These are phyloP conservation scores for Rhopilema esculentum DNA, from an alignment of 30 jellyfish, hydroid and myxozoan genomes.

Conservation along the genomic window DNA sequence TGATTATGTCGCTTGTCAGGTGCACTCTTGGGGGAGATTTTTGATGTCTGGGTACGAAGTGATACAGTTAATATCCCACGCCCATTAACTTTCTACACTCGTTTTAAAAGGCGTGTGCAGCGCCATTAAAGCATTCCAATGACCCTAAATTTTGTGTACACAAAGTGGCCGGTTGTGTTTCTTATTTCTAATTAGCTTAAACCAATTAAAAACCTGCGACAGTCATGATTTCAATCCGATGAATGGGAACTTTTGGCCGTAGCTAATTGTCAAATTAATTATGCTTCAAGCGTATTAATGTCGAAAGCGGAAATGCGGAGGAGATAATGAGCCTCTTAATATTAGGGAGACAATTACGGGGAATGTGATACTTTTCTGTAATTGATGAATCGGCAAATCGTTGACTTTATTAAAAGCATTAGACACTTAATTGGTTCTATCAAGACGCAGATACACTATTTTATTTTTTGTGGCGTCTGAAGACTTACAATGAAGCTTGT, in stretches of 20 bases:
- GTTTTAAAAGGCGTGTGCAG: too few relatives aligned
- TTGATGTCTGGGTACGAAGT: too few relatives aligned
- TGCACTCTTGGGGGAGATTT: too few relatives aligned
- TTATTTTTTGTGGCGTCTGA: neutral
- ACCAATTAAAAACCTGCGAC: neutral
- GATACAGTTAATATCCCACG: neutral
- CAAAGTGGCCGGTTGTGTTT: neutral
- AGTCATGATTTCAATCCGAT: neutral
- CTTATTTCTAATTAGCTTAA: neutral
- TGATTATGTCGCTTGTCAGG: too few relatives aligned
- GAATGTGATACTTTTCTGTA: neutral
- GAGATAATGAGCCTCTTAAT: neutral
- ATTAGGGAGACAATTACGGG: neutral
- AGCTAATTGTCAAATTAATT: neutral
- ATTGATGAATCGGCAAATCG: too few relatives aligned
- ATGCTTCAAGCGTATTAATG: neutral
- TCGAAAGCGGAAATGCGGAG: neutral
- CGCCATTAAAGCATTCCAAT: neutral
- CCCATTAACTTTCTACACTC: neutral
- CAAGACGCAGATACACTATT: neutral
- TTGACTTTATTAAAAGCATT: neutral
- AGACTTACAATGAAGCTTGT: neutral
- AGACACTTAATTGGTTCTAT: neutral
- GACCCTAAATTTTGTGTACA: neutral
- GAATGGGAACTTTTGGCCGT: neutral